Evolutionary conservation across 2,888 invertebrate genomes (phyloP), one percentile per base, ranked within the genome.

Genomic region (Dicyrtomina minuta): DNA sequence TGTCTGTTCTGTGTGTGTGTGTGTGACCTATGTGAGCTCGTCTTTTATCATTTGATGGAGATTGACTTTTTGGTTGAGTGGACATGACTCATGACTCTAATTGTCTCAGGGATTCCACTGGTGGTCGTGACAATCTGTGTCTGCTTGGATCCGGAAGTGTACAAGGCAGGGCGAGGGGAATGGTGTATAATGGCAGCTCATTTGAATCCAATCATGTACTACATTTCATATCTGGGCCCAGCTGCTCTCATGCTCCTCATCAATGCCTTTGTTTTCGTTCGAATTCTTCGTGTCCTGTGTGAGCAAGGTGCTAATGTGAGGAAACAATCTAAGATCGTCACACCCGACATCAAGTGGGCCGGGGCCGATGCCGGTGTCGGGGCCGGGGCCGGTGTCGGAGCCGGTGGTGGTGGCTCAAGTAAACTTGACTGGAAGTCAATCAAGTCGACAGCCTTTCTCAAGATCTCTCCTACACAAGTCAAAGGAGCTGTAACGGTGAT

Each of bases 151-250:
- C 73, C 78, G 27, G 79, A 81, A 66, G 82, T 82, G 62, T 82
- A 82, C 27, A 71, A 74, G 2, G 79, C 80, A 1, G 78, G 79
- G 5, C 79, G 81, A 33, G 80, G 81, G 43, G 79, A 77, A 10
- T 71, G 77, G 59, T 84, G 84, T 74, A 80, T 83, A 72, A 79
- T 84, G 59, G 82, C 82, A 0, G 75, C 74, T 76, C 81, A 81
- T 12, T 75, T 78, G 15, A 81, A 81, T 66, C 78, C 79, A 0
- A 75, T 79, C 15, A 80, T 83, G 2, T 84, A 83, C 76, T 84
- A 83, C 75, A 74, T 79, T 1, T 76, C 82, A 0, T 81, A 83
- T 44, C 77, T 84, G n/a, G 82, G 79, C 0, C 84, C 84, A 0
- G 81, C 82, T 3, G 80, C 81, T 61, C 41, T 81, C 6, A 80